These are phyloP conservation scores for Lamprologus lemairii DNA, from an alignment of 2,113 vertebrate species.

Conservation along the genomic window DNA sequence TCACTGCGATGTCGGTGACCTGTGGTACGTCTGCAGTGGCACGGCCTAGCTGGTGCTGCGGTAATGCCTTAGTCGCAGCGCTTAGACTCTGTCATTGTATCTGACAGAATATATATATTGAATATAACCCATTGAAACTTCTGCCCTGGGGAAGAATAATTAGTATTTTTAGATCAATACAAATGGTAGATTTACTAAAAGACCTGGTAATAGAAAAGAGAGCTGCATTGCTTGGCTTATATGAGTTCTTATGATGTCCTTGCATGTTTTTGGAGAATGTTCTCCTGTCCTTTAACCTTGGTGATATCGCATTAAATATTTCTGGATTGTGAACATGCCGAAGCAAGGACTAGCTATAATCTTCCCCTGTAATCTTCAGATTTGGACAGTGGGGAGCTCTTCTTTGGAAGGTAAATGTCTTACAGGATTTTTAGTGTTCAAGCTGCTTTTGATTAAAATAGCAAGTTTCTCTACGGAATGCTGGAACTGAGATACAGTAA, in stretches of 20 bases:
- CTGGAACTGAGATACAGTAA: slow-evolving; percentile 22
- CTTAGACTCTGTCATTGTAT: neutral
- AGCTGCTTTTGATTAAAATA: slow-evolving; percentile 37
- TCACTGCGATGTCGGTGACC: slow-evolving; percentile 58
- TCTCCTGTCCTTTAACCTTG: neutral
- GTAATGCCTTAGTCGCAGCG: slow-evolving; percentile 11
- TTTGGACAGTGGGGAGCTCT: slow-evolving; percentile 23
- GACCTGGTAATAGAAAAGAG: neutral
- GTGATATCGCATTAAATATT: neutral
- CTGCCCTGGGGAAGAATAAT: neutral
- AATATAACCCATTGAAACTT: neutral
- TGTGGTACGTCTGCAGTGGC: slow-evolving; percentile 40
- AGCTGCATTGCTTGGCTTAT: neutral
- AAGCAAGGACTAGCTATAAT: slow-evolving; percentile 4
- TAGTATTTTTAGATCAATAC: neutral
- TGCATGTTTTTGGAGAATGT: neutral
- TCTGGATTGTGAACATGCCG: slow-evolving; percentile 1
- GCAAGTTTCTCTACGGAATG: slow-evolving; percentile 25
- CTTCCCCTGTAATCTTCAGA: slow-evolving; percentile 19
- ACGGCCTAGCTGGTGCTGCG: slow-evolving; percentile 39
- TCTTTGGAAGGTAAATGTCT: slow-evolving; percentile 19
- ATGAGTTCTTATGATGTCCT: neutral
- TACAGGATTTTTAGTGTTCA: neutral
- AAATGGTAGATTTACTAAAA: neutral
- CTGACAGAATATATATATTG: neutral